A percentile compares a stretch with the other conserved stretches of the same genome.
phyloP scores from a whole-genome alignment of 2,797 vertebrate genomes.

The Scleropages formosus region DNA sequence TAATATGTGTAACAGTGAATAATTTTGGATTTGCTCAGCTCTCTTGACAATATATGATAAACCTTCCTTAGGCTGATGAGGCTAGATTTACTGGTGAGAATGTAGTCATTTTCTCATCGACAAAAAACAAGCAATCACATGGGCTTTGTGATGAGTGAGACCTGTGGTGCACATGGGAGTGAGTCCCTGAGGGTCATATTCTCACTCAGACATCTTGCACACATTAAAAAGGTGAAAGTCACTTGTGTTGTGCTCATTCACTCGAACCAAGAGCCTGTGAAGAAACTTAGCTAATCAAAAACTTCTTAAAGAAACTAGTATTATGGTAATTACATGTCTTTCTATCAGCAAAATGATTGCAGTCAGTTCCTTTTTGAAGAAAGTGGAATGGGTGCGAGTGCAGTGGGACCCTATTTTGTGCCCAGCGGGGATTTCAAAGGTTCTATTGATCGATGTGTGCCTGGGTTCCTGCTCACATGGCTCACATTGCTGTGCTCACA shows the following conservation, averaged over 20 bases:
- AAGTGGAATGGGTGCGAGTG: too few relatives aligned
- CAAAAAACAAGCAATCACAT: not conserved
- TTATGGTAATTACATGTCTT: slow-evolving; percentile 39
- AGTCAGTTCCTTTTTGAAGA: not conserved
- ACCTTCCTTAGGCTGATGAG: too few relatives aligned
- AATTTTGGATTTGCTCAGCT: too few relatives aligned
- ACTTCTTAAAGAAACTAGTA: slow-evolving; percentile 23
- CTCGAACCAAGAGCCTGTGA: slow-evolving; percentile 42
- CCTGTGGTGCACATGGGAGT: not conserved
- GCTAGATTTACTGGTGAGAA: not conserved
- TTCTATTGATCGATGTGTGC: too few relatives aligned
- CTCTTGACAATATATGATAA: too few relatives aligned
- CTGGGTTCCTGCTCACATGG: too few relatives aligned
- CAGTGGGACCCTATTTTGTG: not conserved
- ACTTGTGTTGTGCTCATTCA: slow-evolving; percentile 23
- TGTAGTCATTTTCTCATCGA: not conserved
- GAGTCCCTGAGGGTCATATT: not conserved
- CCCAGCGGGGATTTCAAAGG: not conserved
- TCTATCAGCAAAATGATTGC: slow-evolving; percentile 48
- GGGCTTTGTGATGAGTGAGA: slow-evolving; percentile 1
- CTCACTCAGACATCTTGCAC: not conserved
- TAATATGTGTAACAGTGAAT: too few relatives aligned
- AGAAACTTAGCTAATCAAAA: slow-evolving; percentile 33
- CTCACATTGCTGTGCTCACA: too few relatives aligned
- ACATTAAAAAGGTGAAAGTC: not conserved